These are phyloP conservation scores for Villa cingulata DNA, from an alignment of 2,888 invertebrate species.

Conservation along the genomic window DNA sequence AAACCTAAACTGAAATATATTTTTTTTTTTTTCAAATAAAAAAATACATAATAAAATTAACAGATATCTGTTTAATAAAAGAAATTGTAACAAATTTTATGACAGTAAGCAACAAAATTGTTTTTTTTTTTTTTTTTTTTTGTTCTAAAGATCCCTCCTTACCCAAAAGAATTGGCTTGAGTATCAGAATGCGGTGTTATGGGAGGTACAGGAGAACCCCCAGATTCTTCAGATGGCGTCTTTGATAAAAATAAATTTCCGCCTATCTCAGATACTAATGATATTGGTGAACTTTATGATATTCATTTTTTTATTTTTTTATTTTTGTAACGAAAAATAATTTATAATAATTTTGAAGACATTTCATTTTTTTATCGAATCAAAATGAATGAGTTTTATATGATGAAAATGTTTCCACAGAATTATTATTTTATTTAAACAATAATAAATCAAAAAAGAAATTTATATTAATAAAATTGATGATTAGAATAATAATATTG, in stretches of 20 bases:
- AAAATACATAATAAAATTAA: no score
- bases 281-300: slow-evolving; percentile 69
- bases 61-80: no score
- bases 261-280: slow-evolving; percentile 88
- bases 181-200: slow-evolving; percentile 46
- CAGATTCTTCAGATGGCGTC: slow-evolving; percentile 81
- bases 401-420: slow-evolving; percentile 3
- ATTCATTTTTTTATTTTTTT: background rate
- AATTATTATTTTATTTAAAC: no score
- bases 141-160: slow-evolving; percentile 19
- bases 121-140: background rate
- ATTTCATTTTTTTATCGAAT: slow-evolving; percentile 6
- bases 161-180: slow-evolving; percentile 39
- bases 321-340: slow-evolving; percentile 1
- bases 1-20: no score
- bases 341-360: background rate
- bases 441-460: no score
- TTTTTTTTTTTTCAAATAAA: no score
- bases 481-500: no score
- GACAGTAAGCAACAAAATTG: no score
- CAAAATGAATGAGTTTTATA: slow-evolving; percentile 1
- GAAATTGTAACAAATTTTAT: no score
- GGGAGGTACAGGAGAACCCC: slow-evolving; percentile 51
- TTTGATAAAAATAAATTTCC: slow-evolving; percentile 85
- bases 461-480: no score